phyloP scores from a whole-genome alignment of 2,888 invertebrate genomes.

The Coenonympha glycerion region DNA sequence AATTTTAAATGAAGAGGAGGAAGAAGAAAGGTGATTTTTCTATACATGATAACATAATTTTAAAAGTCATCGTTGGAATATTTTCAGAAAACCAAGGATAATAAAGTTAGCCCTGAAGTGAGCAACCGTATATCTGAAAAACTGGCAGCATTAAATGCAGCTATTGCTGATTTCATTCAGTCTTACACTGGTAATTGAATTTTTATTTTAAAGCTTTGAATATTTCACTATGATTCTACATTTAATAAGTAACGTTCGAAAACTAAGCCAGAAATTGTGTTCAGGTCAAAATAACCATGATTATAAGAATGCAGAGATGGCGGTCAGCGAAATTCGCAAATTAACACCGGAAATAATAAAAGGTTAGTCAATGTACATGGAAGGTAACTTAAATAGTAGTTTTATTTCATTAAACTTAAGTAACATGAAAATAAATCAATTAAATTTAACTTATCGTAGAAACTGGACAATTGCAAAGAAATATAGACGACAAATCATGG shows the following conservation, averaged over 20 bases:
- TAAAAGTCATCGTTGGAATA: not conserved
- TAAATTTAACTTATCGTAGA: constrained; percentile 17
- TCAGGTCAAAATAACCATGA: constrained; percentile 19
- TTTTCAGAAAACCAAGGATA: not conserved
- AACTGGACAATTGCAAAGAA: constrained; percentile 13
- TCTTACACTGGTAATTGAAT: constrained; percentile 38
- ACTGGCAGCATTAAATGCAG: constrained; percentile 48
- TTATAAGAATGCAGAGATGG: constrained; percentile 13
- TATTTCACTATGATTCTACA: no score
- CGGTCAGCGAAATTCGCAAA: constrained; percentile 13
- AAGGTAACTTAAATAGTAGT: no score
- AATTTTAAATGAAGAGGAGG: not conserved
- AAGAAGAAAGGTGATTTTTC: not conserved
- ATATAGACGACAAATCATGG: constrained; percentile 21
- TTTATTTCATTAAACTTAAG: not conserved
- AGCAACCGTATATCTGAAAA: constrained; percentile 31
- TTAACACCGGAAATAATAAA: constrained; percentile 18
- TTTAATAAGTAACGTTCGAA: not conserved
- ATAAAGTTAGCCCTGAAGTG: not conserved
- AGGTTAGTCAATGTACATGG: constrained; percentile 10
- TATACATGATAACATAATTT: not conserved
- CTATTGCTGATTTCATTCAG: constrained; percentile 42
- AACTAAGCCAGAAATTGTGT: not conserved
- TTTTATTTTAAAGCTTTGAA: not conserved
- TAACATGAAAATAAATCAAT: not conserved